phyloP scores from a whole-genome alignment of 2,113 vertebrate species.

The Todiramphus chloris region DNA sequence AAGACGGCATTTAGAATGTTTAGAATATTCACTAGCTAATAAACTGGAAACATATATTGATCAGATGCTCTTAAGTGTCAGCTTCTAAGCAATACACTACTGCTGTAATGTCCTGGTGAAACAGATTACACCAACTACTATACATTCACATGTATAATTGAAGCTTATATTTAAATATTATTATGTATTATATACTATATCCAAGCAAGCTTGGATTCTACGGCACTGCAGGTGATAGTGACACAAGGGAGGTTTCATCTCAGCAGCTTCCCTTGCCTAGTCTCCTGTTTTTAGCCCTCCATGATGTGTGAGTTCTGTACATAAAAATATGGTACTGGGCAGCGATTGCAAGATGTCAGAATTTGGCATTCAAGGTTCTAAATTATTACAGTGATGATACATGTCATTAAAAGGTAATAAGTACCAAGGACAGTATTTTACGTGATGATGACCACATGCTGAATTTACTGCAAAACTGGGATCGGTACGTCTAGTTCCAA shows the following conservation, averaged over 20 bases:
- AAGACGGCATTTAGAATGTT: not conserved
- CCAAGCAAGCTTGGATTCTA: not conserved
- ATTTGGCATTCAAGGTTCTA: not conserved
- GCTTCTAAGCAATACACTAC: not conserved
- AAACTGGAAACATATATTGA: not conserved
- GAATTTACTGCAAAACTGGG: not conserved
- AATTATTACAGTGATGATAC: not conserved
- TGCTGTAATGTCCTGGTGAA: not conserved
- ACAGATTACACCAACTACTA: not conserved
- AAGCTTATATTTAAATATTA: not conserved
- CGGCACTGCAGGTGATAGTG: not conserved
- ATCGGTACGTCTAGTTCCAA: not conserved
- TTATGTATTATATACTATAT: too few species aligned
- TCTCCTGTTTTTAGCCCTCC: not conserved
- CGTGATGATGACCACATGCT: not conserved
- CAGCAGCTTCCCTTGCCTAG: not conserved
- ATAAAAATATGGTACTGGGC: not conserved
- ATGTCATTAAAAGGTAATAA: not conserved
- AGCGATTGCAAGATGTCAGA: not conserved
- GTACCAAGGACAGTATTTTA: not conserved
- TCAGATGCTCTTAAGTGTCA: not conserved
- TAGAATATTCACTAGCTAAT: not conserved
- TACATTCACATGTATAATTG: not conserved
- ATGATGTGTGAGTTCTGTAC: rapidly evolving
- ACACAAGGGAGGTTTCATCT: not conserved